Base-by-base conservation (phyloP, 2,113 vertebrate genomes). In the Caretta caretta region DNA sequence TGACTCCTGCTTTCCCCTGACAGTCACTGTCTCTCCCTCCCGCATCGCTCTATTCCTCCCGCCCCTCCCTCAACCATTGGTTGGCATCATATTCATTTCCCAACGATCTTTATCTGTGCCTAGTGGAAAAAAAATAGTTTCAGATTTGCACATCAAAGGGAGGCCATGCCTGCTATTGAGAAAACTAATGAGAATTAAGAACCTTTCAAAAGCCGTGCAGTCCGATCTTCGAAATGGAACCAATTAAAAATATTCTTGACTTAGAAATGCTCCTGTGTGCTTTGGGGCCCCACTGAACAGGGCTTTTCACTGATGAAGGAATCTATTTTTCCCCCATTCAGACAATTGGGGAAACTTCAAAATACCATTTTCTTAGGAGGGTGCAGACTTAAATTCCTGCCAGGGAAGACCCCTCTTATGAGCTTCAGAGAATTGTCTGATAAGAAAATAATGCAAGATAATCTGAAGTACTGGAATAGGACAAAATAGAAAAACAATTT, bases 111-210 rank as follows among this genome's bases (percentile, higher is more conserved):
- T 51, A 90, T 92, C 94, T 84, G 3, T 0, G 2, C 87, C n/a
- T 17, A 27, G 72, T 27, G n/a, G 54, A 19, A 10, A 12, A 56
- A 83, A 86, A 87, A 81, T 0, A 88, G 51, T 87, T 86, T 76
- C 5, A 12, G 17, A 97, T 98, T 97, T 98, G 94, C 95, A 97
- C 95, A 97, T 98, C 95, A 97, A 97, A 98, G 94, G 93, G 69
- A 94, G 87, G 87, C 92, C 84, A 38, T 1, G 80, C 80, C 86
- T 87, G 87, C 87, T 81, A 25, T 65, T 0, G 1, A 92, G 80
- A 87, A 96, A 97, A 97, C 97, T 96, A 97, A 97, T 96, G 88
- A 94, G 92, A 96, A 97, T 96, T 95, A 97, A 79, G 80, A 20
- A 1, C 54, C 84, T 96, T 96, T 94, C 93, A 83, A 90, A 94